Evolutionary conservation across 64 coral and sea anemone genomes (phyloP), one percentile per base, ranked within the genome.

Genomic region (Anthopleura sola): DNA sequence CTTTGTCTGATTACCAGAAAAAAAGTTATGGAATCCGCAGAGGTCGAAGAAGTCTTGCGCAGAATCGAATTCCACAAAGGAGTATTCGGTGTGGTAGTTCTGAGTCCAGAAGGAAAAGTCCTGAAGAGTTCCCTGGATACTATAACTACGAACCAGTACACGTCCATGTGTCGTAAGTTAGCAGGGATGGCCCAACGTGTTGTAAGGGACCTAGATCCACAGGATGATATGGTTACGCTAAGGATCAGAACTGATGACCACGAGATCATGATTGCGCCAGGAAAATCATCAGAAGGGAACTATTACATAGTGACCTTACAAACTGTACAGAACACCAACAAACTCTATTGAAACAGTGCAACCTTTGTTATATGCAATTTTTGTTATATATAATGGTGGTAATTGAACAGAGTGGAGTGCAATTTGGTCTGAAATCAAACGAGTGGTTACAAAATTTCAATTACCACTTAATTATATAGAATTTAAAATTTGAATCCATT

Each of bases 221-320:
- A 89, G 29, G 78, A 95, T 39, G 93, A 92, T 36, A 83, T 95
- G 62, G 87, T 91, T 49, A 91, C 90, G 32, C 75, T 95, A 6
- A 82, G 90, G 2, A 78, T 95, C 17, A 89, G 93, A 39, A 91
- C 93, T 55, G 77, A 69, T 20, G 90, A 95, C 29, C 78, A 92
- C 26, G 93, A 95, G 83, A 92, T 95, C 19, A 92, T 95, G 89
- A 85, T 95, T 18, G 93, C 86, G 8, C 90, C 93, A 28, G 82
- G 36, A 20, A 83, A 49, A 60, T 34, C 82, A 36, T 54, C 3
- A 6, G 82, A 83, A 1, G 53, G 28, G 19, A 18, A 6, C 26
- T 83, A 56, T 83, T 34, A 56, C 21, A 60, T 83, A 53, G 18
- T 82, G 9, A 55, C 80, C 23, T 48, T 82, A 34, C 80, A 82